These are phyloP conservation scores for Miltochrista miniata DNA, from an alignment of 2,888 invertebrate species.

Conservation along the genomic window DNA sequence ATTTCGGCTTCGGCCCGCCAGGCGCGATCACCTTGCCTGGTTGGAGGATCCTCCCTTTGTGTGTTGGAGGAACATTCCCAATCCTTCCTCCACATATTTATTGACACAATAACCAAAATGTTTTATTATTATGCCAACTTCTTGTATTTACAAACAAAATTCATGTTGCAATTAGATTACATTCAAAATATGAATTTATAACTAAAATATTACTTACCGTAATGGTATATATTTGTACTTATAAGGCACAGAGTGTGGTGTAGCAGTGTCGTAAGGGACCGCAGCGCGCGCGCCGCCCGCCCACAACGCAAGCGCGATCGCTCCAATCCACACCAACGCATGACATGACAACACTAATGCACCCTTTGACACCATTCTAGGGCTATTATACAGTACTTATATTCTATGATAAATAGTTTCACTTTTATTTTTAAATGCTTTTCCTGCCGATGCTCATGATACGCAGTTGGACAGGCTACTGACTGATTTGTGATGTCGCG, in stretches of 20 bases:
- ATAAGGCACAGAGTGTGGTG: slow-evolving; percentile 67
- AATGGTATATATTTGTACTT: slow-evolving; percentile 72
- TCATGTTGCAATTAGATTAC: no score
- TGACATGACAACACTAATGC: slow-evolving; percentile 59
- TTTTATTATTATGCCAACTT: no score
- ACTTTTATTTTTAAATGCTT: slow-evolving; percentile 21
- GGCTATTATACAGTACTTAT: slow-evolving; percentile 14
- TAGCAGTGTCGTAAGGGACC: slow-evolving; percentile 68
- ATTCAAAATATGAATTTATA: no score
- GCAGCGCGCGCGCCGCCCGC: slow-evolving; percentile 63
- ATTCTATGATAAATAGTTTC: slow-evolving; percentile 12
- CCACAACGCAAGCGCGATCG: slow-evolving; percentile 61
- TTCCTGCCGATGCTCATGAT: slow-evolving; percentile 48
- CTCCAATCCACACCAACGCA: slow-evolving; percentile 58
- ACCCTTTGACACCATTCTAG: slow-evolving; percentile 55
- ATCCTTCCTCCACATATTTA: no score
- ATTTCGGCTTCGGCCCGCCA: no score
- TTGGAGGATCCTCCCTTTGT: no score
- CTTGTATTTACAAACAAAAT: no score
- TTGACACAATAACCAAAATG: no score
- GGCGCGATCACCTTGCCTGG: no score
- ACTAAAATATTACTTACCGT: slow-evolving; percentile 54
- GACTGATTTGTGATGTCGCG: slow-evolving; percentile 51
- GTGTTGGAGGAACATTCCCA: no score
- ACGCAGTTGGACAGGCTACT: slow-evolving; percentile 57